Base-by-base conservation (phyloP, 2,888 invertebrate genomes). In the Cyaniris semiargus region DNA sequence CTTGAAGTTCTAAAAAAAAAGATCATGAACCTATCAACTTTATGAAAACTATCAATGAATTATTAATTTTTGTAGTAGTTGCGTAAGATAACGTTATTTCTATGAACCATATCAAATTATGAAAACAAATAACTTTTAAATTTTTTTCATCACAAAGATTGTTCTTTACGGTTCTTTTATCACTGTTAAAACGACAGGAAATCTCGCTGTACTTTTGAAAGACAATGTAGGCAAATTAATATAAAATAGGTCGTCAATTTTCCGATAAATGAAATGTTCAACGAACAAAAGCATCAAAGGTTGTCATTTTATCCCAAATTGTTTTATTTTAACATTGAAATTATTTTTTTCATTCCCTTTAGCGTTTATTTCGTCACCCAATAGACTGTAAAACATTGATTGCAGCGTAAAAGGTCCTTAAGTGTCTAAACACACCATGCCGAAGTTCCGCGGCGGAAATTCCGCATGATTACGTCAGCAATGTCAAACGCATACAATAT, bases 261-360 rank as follows among this genome's bases (percentile, higher is more conserved):
- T 53, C 74, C 74, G 53, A 21, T 74, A 74, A 53, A 74, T 74
- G 27, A 74, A 74, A 74, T 18, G 8, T 74, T 72, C 44, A 4
- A 72, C 74, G 53, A 53, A 48, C 74, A 72, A 72, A 66, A 15
- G 72, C 48, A 15, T 48, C 74, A 53, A 74, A 74, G 53, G 27
- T 18, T 48, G 44, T 8, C 8, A 27, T 27, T 74, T 74, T 74
- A 74, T 74, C 27, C 18, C 48, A 74, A 74, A 48, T 74, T 74
- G 72, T 72, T 72, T 72, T 21, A 27, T 53, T 27, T 23, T 44
- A 48, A 27, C 53, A 53, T 27, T 53, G 53, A 53, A 72, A 74
- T 53, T 53, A 72, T 10, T 23, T 48, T 72, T 44, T 48, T 44
- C 38, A 38, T 71, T 71, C 38, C 34, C 60, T 34, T 71, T 18